Conservation (phyloP, 2,888 invertebrate genomes). For the Acheta domesticus region DNA sequence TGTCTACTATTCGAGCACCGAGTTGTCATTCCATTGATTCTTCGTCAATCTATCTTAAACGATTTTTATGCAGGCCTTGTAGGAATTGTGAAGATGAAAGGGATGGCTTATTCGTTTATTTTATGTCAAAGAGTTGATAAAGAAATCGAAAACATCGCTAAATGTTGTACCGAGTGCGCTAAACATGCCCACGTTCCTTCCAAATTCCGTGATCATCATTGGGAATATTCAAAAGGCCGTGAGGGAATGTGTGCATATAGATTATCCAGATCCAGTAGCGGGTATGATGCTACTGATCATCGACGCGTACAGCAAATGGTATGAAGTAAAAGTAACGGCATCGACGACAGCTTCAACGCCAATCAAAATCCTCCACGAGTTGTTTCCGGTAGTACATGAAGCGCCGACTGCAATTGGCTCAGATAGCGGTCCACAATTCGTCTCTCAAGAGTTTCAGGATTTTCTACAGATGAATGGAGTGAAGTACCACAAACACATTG, state of each 20-base stretch:
- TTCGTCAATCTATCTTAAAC: conserved; percentile 34
- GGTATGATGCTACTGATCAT: conserved; percentile 31
- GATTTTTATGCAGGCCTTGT: conserved; percentile 40
- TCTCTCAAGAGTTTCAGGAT: not conserved
- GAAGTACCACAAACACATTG: too few species aligned
- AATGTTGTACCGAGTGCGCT: not conserved
- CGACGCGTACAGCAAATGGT: conserved; percentile 36
- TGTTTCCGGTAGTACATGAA: not conserved
- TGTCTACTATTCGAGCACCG: not conserved
- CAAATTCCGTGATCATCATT: conserved; percentile 35
- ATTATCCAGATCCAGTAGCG: conserved; percentile 41
- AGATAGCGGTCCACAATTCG: not conserved
- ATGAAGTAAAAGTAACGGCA: conserved; percentile 36
- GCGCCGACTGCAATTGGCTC: not conserved
- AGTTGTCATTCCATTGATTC: not conserved
- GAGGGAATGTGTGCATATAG: conserved; percentile 42
- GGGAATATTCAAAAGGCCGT: conserved; percentile 28
- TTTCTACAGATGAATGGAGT: not conserved
- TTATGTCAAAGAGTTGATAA: conserved; percentile 36
- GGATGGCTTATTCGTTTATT: conserved; percentile 30
- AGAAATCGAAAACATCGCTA: conserved; percentile 33
- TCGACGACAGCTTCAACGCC: conserved; percentile 33
- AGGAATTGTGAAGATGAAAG: conserved; percentile 41
- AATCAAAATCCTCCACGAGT: not conserved
- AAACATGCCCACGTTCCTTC: conserved; percentile 25